Evolutionary conservation across 2,113 vertebrate species (phyloP), one percentile per base, ranked within the genome.

Genomic region (Brienomyrus brachyistius): DNA sequence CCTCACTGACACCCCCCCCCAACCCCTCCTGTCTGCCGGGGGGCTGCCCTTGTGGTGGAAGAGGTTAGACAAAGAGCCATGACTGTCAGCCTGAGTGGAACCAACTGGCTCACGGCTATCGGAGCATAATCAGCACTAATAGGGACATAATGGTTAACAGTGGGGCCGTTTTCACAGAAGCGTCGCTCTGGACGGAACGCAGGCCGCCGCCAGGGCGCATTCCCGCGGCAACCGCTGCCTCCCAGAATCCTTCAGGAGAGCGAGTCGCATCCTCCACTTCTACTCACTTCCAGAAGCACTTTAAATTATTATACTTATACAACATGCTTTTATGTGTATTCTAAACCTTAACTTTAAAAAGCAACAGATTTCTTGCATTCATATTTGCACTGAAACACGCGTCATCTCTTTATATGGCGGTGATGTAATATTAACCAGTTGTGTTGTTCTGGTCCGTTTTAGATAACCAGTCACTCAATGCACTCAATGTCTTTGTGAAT

Each of bases 1-100:
- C 91, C 93, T 94, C 91, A 80, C 92, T 91, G 94, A 95, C 95
- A 91, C 19, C 94, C 96, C 94, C 93, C 95, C 95, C 96, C 95
- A 94, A 94, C 94, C 92, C 83, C 92, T 94, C 95, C 94, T 96
- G 94, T 95, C 96, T 96, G 92, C 92, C 91, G 7, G 93, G 94
- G 93, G 94, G 95, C 94, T 96, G 94, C 94, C 93, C 95, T 92
- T 93, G 92, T 93, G 95, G 95, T 95, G 96, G 95, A 97, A 96
- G 82, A 96, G 96, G 95, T 96, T 96, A 97, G 97, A 95, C 95
- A 96, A 96, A 96, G 95, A 94, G 94, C 94, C 95, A 96, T 94
- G 95, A 94, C 95, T 97, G 96, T 96, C 96, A 97, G 94, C 95
- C 95, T 97, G 95, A 97, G 95, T 95, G 95, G 97, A 97, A 95